Conservation (phyloP, 2,797 vertebrate species). For the Falco berigora region DNA sequence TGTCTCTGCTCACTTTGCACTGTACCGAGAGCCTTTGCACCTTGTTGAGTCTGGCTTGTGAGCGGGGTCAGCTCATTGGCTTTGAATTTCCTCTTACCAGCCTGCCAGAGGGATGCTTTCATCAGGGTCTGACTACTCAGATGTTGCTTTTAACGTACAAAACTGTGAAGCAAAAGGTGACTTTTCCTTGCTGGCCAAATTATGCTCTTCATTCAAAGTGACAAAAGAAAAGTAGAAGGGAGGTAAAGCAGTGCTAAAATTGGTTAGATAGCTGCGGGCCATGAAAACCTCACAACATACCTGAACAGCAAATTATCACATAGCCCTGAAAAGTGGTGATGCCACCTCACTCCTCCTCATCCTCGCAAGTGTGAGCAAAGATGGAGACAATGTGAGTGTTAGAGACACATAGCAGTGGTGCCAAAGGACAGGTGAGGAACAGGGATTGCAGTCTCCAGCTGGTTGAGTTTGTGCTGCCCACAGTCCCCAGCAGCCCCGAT, state of each 20-base stretch:
- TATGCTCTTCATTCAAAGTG: neutral
- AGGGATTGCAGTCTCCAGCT: neutral
- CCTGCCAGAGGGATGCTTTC: rapidly evolving
- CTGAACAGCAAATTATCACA: neutral
- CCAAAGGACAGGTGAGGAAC: neutral
- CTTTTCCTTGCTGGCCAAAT: neutral
- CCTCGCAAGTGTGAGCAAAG: rapidly evolving
- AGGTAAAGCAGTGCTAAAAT: neutral
- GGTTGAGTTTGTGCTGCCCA: neutral
- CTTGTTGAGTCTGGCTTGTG: neutral
- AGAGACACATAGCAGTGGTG: neutral
- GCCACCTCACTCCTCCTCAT: neutral
- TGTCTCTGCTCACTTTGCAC: neutral
- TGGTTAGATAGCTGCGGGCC: neutral
- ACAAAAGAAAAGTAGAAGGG: neutral
- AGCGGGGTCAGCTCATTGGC: neutral
- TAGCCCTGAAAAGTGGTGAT: neutral
- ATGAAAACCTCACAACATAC: neutral
- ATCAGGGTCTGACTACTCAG: neutral
- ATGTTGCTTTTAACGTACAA: neutral
- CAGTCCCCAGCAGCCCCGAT: neutral
- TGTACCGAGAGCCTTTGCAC: neutral
- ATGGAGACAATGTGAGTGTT: rapidly evolving
- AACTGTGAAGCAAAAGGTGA: neutral
- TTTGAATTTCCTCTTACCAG: neutral